These are phyloP conservation scores for Onychostoma macrolepis DNA, from an alignment of 2,113 vertebrate species.

Conservation along the genomic window DNA sequence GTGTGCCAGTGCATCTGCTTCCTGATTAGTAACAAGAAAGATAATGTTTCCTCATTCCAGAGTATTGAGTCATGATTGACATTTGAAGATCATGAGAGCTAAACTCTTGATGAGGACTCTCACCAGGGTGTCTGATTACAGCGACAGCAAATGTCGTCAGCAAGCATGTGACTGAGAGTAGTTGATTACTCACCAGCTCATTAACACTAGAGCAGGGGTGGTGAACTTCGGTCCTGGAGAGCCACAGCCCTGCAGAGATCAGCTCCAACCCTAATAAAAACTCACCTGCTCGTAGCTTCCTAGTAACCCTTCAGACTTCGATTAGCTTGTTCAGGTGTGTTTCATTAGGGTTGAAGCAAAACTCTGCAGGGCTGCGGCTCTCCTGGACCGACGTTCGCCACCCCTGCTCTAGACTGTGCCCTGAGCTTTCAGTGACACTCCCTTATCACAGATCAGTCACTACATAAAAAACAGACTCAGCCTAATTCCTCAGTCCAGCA, in stretches of 20 bases:
- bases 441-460: background rate
- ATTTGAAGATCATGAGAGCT: background rate
- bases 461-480: background rate
- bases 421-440: background rate
- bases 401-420: background rate
- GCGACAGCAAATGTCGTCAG: background rate
- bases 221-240: too few relatives aligned
- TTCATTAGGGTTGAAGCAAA: too few relatives aligned
- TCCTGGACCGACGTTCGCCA: too few relatives aligned
- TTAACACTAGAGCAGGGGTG: background rate
- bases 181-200: background rate
- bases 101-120: background rate
- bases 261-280: too few relatives aligned
- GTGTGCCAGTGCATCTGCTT: background rate
- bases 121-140: background rate
- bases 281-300: too few relatives aligned
- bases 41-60: constrained; percentile 48
- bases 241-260: too few relatives aligned
- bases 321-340: too few relatives aligned
- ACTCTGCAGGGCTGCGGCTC: too few relatives aligned
- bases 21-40: background rate
- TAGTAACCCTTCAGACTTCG: too few relatives aligned
- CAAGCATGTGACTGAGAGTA: background rate
- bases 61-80: background rate
- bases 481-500: background rate